Conservation (phyloP, 2,888 invertebrate species). For the Drosophila pegasa region DNA sequence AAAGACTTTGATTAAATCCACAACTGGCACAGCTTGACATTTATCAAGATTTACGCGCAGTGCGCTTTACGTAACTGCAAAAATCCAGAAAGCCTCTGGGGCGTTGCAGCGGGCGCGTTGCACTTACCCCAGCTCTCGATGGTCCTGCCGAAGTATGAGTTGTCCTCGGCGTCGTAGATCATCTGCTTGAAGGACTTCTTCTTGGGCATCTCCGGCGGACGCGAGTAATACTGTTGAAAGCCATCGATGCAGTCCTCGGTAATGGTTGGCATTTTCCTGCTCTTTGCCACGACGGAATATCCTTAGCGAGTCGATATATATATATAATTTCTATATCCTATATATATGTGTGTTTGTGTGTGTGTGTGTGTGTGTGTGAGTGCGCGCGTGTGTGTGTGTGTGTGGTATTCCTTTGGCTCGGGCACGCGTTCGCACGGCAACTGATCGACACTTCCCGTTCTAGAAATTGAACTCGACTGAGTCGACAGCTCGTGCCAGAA, state of each 20-base stretch:
- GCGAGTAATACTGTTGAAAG: constrained; percentile 88
- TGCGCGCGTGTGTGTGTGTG: background rate
- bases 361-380: background rate
- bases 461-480: constrained; percentile 72
- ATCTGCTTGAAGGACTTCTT: constrained; percentile 88
- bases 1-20: constrained; percentile 76
- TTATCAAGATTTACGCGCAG: constrained; percentile 56
- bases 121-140: constrained; percentile 94
- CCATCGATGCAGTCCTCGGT: constrained; percentile 86
- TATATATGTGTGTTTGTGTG: background rate
- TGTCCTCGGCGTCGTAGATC: constrained; percentile 91
- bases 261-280: constrained; percentile 83
- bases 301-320: constrained; percentile 19
- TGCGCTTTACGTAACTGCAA: constrained; percentile 53
- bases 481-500: constrained; percentile 61
- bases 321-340: constrained; percentile 1
- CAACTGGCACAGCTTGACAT: constrained; percentile 66
- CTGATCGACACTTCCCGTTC: constrained; percentile 73
- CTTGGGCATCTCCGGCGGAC: constrained; percentile 87
- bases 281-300: constrained; percentile 29
- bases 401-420: constrained; percentile 7
- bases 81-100: background rate
- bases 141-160: constrained; percentile 91
- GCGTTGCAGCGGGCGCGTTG: too few species aligned
- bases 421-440: constrained; percentile 58